Base-by-base conservation (phyloP, 2,888 invertebrate genomes). In the Eutolmus rufibarbis region DNA sequence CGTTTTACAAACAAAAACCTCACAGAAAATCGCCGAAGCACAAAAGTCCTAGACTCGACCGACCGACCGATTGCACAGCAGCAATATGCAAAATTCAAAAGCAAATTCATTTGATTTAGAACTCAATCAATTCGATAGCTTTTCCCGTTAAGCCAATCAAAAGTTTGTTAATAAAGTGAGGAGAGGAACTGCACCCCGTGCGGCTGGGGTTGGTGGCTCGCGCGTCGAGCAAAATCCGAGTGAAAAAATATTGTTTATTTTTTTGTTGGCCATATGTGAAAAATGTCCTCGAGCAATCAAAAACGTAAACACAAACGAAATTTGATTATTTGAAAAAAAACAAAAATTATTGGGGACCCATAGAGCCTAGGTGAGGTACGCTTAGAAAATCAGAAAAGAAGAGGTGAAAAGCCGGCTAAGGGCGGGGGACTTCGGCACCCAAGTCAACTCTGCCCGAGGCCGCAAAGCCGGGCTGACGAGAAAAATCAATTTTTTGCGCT, bases 231-330 rank as follows among this genome's bases (percentile, higher is more conserved):
- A 12, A 40, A 12, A 40, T 40, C 40, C 3, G 40, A 40, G 34
- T 34, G 34, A 34, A 34, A 34, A 7, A 34, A 40, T 12, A 9
- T 40, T 40, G 9, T 7, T 79, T 51, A 56, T 46, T 46, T 46
- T 16, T 14, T 46, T 46, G 4, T 46, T 81, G 56, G 16, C 34
- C 9, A 81, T 66, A 66, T 37, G 84, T 84, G 37, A 84, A 84
- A 78, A 84, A 84, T 84, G 84, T 84, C 74, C 84, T 66, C 84
- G 34, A 74, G 74, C 84, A 84, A 84, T 84, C 84, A 84, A 84
- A 84, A 84, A 84, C 84, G 66, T 40, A 84, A 84, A 84, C 66
- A 84, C 51, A 84, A 66, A 84, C 74, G 43, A 34, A 66, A 66
- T 84, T 84, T 37, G 19, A 37, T 28, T 37, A 23, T 84, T 84